Conservation (phyloP, 37 sponge, comb jelly and placozoan species). For the Tethya wilhelma region DNA sequence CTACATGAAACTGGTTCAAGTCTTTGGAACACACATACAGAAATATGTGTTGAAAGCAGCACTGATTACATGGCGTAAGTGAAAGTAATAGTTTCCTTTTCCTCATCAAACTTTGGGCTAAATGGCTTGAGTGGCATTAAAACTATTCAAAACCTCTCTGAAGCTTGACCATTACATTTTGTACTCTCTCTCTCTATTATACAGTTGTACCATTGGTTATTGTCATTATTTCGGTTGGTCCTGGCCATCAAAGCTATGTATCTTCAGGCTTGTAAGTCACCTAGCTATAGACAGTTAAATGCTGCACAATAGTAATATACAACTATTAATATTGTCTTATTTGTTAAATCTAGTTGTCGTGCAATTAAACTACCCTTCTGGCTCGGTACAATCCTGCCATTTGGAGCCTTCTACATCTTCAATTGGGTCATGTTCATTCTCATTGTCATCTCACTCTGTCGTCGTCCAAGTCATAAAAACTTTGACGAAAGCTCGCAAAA, state of each 20-base stretch:
- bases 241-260: neutral
- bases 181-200: neutral
- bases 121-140: too few relatives aligned
- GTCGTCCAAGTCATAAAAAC: too few relatives aligned
- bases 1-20: conserved; percentile 1
- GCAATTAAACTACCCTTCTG: conserved; percentile 3
- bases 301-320: too few relatives aligned
- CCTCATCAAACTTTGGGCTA: too few relatives aligned
- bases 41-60: neutral
- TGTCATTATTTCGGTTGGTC: conserved; percentile 4
- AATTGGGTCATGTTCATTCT: conserved; percentile 11
- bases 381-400: too few relatives aligned
- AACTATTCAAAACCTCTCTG: too few relatives aligned
- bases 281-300: too few relatives aligned
- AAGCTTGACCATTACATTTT: too few relatives aligned
- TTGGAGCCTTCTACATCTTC: conserved; percentile 18
- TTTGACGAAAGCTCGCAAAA: too few relatives aligned
- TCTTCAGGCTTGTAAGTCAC: conserved; percentile 2
- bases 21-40: neutral
- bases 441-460: too few relatives aligned
- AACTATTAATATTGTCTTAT: neutral
- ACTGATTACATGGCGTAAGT: conserved; percentile 11
- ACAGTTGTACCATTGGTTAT: conserved; percentile 23
- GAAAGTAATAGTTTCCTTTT: too few relatives aligned
- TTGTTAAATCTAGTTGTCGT: conserved; percentile 21